Conservation (phyloP, 2,888 invertebrate species). For the Sceliomorpha sp. region DNA sequence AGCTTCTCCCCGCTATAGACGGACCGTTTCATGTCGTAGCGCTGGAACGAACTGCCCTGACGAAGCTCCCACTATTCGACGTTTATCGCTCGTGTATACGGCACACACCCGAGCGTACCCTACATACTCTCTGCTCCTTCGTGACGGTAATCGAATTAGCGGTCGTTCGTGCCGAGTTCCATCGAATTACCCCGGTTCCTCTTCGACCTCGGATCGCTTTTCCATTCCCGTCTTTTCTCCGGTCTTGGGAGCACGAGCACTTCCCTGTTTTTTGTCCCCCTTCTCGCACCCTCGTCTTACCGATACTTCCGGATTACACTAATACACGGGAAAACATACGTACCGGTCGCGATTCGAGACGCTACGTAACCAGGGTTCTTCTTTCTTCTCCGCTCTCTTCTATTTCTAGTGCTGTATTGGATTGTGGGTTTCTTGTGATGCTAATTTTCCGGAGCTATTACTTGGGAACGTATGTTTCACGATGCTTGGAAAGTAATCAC, state of each 20-base stretch:
- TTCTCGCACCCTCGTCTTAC: too few species aligned
- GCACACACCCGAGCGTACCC: conserved; percentile 39
- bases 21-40: conserved; percentile 35
- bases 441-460: too few species aligned
- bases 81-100: conserved; percentile 58
- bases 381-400: conserved; percentile 2
- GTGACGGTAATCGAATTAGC: conserved; percentile 63
- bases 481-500: too few species aligned
- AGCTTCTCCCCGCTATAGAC: conserved; percentile 28
- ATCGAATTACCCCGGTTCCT: conserved; percentile 42
- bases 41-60: conserved; percentile 26
- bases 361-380: conserved; percentile 1
- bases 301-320: conserved; percentile 12
- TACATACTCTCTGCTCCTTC: conserved; percentile 50
- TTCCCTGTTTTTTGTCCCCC: conserved; percentile 11
- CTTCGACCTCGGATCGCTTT: conserved; percentile 35
- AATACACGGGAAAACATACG: conserved; percentile 9
- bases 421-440: too few species aligned
- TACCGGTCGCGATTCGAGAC: neutral
- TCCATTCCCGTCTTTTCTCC: conserved; percentile 19
- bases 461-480: too few species aligned
- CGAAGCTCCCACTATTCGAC: conserved; percentile 39
- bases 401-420: too few species aligned
- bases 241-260: conserved; percentile 1
- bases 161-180: conserved; percentile 52